Base-by-base conservation (phyloP, 2,113 vertebrate genomes). In the Pica pica region DNA sequence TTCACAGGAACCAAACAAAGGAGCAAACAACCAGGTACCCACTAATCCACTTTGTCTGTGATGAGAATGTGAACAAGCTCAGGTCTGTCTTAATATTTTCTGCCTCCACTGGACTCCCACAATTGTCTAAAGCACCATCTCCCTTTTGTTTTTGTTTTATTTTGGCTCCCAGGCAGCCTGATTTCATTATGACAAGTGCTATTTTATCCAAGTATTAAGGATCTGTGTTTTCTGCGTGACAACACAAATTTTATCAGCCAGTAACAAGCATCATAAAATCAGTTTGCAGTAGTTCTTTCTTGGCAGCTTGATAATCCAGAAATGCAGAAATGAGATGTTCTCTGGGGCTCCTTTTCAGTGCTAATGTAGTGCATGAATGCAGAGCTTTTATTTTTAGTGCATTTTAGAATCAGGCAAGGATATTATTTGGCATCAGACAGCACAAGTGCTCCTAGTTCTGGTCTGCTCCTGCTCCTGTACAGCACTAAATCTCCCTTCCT, bases 291-390 rank as follows among this genome's bases (percentile, higher is more conserved):
- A 82, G 55, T 16, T 95, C 87, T 78, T 75, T 39, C 83, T 41
- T 84, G 94, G 90, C 93, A 93, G 93, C 78, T 87, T 39, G 80
- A 87, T 82, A 77, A 96, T 44, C 64, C 94, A 84, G n/a, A n/a
- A n/a, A n/a, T 16, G 67, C 57, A 94, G 88, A 83, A 94, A 84
- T 37, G 52, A 94, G 91, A 49, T 46, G 8, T 91, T 96, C 78
- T 93, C 89, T 30, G 75, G 89, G 83, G 68, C 65, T 91, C 39
- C 74, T 92, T 91, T 73, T 71, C 49, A 65, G 71, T 1, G 6
- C 79, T 93, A 63, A 89, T 69, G 63, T 42, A 78, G 71, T 53
- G 68, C 30, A 16, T n/a, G 94, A 88, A 87, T 47, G 85, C 68
- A 80, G 78, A 56, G 75, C 85, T 87, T 94, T 94, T 94, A 57